Conservation (phyloP, 1,140 invertebrate genomes). For the Sitobion miscanthi region DNA sequence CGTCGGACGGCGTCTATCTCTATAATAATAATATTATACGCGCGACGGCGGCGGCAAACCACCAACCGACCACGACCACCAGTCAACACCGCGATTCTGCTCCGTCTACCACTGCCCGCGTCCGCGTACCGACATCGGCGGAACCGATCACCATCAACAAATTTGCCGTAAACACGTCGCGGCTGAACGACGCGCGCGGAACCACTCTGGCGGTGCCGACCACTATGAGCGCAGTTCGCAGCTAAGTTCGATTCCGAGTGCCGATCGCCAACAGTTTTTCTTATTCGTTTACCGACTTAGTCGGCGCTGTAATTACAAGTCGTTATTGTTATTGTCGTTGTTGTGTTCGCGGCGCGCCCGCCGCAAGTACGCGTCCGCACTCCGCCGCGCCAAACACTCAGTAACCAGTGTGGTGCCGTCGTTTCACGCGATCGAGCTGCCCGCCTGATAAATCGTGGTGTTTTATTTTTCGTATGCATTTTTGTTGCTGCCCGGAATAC, state of each 20-base stretch:
- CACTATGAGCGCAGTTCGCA: not conserved
- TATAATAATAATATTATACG: not conserved
- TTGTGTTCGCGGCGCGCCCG: too few species aligned
- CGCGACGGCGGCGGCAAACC: not conserved
- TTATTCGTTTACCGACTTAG: not conserved
- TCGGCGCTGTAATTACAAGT: not conserved
- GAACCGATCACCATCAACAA: not conserved
- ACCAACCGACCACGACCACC: not conserved
- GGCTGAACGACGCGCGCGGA: not conserved
- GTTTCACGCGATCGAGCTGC: not conserved
- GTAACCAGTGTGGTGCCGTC: not conserved
- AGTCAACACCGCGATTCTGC: not conserved
- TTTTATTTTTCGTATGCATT: not conserved
- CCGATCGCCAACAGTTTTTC: too few species aligned
- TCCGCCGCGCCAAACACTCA: too few species aligned
- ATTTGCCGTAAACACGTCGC: not conserved
- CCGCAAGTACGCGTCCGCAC: not conserved
- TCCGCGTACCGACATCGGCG: not conserved
- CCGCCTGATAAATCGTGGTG: not conserved
- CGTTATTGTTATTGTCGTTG: not conserved
- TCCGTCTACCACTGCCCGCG: not conserved
- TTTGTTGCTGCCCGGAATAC: not conserved
- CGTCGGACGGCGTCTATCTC: conserved; percentile 15
- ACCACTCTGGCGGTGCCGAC: not conserved
- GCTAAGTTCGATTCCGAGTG: not conserved